These are phyloP conservation scores for Tipula vernalis DNA, from an alignment of 2,888 invertebrate species.

Conservation along the genomic window DNA sequence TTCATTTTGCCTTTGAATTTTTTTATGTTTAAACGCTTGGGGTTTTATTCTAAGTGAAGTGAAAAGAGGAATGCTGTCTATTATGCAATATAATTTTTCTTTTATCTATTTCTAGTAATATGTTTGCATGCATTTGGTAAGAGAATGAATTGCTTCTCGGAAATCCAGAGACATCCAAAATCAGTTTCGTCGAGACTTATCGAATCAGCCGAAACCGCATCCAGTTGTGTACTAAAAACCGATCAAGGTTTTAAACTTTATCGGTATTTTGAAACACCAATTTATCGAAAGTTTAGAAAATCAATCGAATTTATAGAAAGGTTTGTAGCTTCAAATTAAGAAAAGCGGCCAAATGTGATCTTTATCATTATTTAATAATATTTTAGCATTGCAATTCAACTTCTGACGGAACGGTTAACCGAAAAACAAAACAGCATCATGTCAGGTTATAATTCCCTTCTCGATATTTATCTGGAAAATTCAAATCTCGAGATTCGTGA, in stretches of 20 bases:
- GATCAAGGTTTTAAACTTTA: constrained; percentile 41
- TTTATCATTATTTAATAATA: background rate
- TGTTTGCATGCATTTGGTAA: constrained; percentile 59
- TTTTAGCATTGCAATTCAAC: constrained; percentile 39
- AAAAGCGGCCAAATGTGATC: too few relatives aligned
- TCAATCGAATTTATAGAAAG: constrained; percentile 62
- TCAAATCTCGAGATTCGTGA: constrained; percentile 62
- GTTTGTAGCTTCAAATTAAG: constrained; percentile 27
- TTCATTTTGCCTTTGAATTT: too few relatives aligned
- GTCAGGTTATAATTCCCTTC: constrained; percentile 35
- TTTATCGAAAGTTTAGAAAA: constrained; percentile 51
- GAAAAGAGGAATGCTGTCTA: too few relatives aligned
- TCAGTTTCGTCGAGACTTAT: constrained; percentile 59
- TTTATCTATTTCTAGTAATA: constrained; percentile 46
- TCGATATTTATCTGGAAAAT: constrained; percentile 55
- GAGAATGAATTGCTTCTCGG: constrained; percentile 52
- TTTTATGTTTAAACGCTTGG: too few relatives aligned
- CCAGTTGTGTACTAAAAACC: constrained; percentile 35
- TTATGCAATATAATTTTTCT: too few relatives aligned
- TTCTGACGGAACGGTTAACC: constrained; percentile 40
- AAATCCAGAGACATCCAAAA: constrained; percentile 40
- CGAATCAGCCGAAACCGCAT: constrained; percentile 57
- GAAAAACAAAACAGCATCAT: background rate
- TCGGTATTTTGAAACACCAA: constrained; percentile 57
- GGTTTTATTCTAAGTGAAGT: too few relatives aligned